These are phyloP conservation scores for Acanthisitta chloris DNA, from an alignment of 2,113 vertebrate genomes.

Conservation along the genomic window DNA sequence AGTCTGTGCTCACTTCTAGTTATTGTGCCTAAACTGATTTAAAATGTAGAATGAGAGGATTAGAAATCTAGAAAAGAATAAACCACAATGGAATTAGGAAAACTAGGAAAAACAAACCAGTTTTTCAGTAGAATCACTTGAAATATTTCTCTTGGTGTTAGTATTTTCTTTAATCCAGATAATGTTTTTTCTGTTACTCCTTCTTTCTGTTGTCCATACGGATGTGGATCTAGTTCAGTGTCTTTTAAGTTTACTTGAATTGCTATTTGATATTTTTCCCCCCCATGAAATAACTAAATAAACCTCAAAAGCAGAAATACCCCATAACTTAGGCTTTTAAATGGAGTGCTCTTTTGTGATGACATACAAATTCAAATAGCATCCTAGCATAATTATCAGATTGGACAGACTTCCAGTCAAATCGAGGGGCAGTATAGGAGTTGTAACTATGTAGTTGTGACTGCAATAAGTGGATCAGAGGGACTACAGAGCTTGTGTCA, in stretches of 20 bases:
- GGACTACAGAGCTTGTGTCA: not conserved
- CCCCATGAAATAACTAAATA: not conserved
- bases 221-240: not conserved
- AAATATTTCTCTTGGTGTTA: not conserved
- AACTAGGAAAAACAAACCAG: not conserved
- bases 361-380: not conserved
- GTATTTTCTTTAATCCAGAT: not conserved
- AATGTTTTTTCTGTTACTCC: not conserved
- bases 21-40: not conserved
- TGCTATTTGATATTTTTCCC: not conserved
- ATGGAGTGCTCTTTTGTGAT: rapidly evolving
- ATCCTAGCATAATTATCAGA: not conserved
- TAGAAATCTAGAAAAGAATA: not conserved
- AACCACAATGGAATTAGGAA: not conserved
- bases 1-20: not conserved
- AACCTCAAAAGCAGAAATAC: not conserved
- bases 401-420: not conserved
- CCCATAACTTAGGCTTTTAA: not conserved
- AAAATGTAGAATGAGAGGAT: not conserved
- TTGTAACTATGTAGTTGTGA: not conserved
- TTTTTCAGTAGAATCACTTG: not conserved
- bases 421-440: not conserved
- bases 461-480: not conserved
- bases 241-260: not conserved
- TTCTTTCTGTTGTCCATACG: not conserved